Percentiles rank a stretch among this genome's conserved stretches.
phyloP scores from a whole-genome alignment of 2,888 invertebrate genomes.

The Euplagia quadripunctaria region DNA sequence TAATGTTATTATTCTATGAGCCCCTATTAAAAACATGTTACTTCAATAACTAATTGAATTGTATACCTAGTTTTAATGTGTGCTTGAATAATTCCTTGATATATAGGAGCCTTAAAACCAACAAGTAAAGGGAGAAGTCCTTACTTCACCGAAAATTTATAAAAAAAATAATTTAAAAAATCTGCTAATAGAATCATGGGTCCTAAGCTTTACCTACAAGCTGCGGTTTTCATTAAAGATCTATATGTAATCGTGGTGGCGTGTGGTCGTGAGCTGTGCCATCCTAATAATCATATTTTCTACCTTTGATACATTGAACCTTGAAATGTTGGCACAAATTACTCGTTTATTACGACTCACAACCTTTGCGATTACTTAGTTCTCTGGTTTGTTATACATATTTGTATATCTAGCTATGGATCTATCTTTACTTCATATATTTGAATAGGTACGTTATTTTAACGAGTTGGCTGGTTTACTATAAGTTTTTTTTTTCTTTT shows the following conservation, averaged over 20 bases:
- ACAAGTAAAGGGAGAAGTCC: background rate
- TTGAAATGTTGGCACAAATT: slow-evolving; percentile 65
- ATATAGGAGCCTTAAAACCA: background rate
- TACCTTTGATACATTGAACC: slow-evolving; percentile 70
- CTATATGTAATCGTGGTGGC: slow-evolving; percentile 78
- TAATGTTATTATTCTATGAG: background rate
- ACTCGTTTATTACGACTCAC: slow-evolving; percentile 38
- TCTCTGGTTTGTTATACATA: slow-evolving; percentile 14
- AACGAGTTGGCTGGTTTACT: background rate
- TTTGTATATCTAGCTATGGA: slow-evolving; percentile 6
- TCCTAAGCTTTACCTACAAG: slow-evolving; percentile 42
- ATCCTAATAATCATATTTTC: slow-evolving; percentile 79
- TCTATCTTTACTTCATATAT: background rate
- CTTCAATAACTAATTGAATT: background rate
- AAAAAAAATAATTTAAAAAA: too few species aligned
- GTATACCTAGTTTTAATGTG: background rate
- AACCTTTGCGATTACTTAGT: slow-evolving; percentile 31
- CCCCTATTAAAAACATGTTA: background rate
- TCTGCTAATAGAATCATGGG: slow-evolving; percentile 1
- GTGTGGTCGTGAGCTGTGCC: slow-evolving; percentile 76
- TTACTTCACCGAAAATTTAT: too few species aligned
- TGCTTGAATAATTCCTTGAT: background rate
- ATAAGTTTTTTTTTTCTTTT: background rate
- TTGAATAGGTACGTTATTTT: background rate
- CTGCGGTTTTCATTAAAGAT: slow-evolving; percentile 77